phyloP scores from a whole-genome alignment of 2,113 vertebrate genomes.

The Phaethon lepturus region DNA sequence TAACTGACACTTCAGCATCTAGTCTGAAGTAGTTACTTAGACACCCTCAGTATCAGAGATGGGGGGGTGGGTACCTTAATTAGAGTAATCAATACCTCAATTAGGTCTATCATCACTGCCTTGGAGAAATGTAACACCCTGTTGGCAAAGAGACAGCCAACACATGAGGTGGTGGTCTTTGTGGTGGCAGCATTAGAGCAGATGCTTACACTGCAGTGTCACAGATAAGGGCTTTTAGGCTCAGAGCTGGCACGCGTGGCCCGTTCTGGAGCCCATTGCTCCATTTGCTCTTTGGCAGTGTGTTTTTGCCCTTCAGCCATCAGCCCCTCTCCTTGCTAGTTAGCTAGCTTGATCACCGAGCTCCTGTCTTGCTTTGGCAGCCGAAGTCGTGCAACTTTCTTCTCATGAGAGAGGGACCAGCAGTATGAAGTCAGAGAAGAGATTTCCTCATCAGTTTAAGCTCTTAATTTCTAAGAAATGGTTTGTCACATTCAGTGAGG shows the following conservation, averaged over 20 bases:
- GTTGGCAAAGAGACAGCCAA: neutral
- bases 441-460: neutral
- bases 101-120: neutral
- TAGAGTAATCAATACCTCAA: neutral
- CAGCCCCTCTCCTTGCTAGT: neutral
- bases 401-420: neutral
- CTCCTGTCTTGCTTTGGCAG: neutral
- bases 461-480: neutral
- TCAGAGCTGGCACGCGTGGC: neutral
- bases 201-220: neutral
- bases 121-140: neutral
- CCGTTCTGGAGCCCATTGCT: neutral
- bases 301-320: neutral
- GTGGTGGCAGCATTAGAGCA: neutral
- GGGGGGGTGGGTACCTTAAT: neutral
- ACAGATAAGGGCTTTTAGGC: neutral
- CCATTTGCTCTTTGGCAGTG: neutral
- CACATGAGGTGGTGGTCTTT: neutral
- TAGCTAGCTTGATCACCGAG: rapidly evolving
- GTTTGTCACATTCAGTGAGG: neutral
- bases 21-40: neutral
- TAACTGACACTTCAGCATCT: neutral
- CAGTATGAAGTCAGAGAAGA: neutral
- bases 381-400: neutral
- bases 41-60: neutral